These are phyloP conservation scores for Platichthys flesus DNA, from an alignment of 2,113 vertebrate genomes.

Conservation along the genomic window DNA sequence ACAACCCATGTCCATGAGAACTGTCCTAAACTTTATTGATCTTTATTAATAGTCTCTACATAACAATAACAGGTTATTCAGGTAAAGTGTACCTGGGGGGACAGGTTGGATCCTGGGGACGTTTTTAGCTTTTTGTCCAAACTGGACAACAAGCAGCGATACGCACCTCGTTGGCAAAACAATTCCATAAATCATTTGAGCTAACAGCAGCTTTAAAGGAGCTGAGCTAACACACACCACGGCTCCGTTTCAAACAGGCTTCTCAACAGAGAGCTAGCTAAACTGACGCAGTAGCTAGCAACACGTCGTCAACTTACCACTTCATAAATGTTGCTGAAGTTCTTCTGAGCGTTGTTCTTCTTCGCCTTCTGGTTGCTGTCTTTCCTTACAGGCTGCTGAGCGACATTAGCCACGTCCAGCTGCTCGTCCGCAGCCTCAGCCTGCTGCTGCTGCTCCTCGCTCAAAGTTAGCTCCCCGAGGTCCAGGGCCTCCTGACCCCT, in stretches of 20 bases:
- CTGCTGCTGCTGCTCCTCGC: conserved; percentile 56
- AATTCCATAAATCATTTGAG: too few relatives aligned
- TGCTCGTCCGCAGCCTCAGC: conserved; percentile 48
- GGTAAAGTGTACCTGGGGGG: too few relatives aligned
- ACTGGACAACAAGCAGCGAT: too few relatives aligned
- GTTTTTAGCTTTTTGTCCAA: too few relatives aligned
- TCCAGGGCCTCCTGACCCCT: conserved; percentile 89
- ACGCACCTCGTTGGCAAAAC: background rate
- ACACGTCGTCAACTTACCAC: conserved; percentile 72
- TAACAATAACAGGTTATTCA: too few relatives aligned
- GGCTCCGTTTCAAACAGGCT: conserved; percentile 30
- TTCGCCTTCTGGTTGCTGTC: conserved; percentile 71
- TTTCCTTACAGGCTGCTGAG: conserved; percentile 48
- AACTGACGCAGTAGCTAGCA: background rate
- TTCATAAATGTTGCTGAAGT: conserved; percentile 88
- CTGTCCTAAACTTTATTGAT: background rate
- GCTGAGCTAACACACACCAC: conserved; percentile 4
- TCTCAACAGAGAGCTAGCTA: background rate
- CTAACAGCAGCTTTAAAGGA: background rate
- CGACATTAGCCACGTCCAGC: conserved; percentile 41
- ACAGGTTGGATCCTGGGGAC: background rate
- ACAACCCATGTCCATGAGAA: background rate
- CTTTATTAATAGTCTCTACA: too few relatives aligned
- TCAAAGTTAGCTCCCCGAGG: conserved; percentile 66
- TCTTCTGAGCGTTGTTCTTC: conserved; percentile 80